Conservation (phyloP, 2,797 vertebrate species). For the Cynodonichthys magdalenae region DNA sequence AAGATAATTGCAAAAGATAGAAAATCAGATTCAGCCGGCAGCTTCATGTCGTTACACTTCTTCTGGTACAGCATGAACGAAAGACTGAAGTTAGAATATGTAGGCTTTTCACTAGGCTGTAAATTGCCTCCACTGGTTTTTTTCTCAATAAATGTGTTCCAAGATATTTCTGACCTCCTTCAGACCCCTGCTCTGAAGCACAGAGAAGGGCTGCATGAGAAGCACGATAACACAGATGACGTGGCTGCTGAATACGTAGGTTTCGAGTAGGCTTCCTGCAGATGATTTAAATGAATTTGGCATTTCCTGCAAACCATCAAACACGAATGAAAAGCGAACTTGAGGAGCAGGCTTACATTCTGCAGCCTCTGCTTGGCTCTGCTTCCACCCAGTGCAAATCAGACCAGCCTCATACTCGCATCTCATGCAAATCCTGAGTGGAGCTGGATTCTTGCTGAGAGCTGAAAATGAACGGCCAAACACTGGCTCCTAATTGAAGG, state of each 20-base stretch:
- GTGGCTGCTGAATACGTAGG: slow-evolving; percentile 11
- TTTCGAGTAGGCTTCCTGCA: slow-evolving; percentile 11
- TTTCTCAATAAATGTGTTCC: slow-evolving; percentile 17
- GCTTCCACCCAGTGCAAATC: slow-evolving; percentile 52
- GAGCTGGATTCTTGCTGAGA: slow-evolving; percentile 60
- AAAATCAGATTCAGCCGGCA: neutral
- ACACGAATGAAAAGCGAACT: slow-evolving; percentile 32
- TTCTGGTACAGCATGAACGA: slow-evolving; percentile 12
- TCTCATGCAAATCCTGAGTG: slow-evolving; percentile 49
- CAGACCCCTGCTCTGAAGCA: slow-evolving; percentile 33
- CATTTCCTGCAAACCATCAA: slow-evolving; percentile 42
- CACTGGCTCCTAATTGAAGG: slow-evolving; percentile 72
- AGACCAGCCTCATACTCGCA: slow-evolving; percentile 46
- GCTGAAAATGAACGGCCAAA: slow-evolving; percentile 65
- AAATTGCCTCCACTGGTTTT: slow-evolving; percentile 1
- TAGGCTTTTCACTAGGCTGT: neutral
- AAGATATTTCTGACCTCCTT: slow-evolving; percentile 27
- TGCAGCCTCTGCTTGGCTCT: slow-evolving; percentile 37
- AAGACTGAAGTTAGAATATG: slow-evolving; percentile 5
- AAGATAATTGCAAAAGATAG: neutral
- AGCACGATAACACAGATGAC: slow-evolving; percentile 16
- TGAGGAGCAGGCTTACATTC: slow-evolving; percentile 15
- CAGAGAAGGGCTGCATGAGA: slow-evolving; percentile 3
- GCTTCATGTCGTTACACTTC: slow-evolving; percentile 13
- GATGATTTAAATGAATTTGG: slow-evolving; percentile 39